Conservation (phyloP, 2,888 invertebrate genomes). For the Lycophotia porphyrea region DNA sequence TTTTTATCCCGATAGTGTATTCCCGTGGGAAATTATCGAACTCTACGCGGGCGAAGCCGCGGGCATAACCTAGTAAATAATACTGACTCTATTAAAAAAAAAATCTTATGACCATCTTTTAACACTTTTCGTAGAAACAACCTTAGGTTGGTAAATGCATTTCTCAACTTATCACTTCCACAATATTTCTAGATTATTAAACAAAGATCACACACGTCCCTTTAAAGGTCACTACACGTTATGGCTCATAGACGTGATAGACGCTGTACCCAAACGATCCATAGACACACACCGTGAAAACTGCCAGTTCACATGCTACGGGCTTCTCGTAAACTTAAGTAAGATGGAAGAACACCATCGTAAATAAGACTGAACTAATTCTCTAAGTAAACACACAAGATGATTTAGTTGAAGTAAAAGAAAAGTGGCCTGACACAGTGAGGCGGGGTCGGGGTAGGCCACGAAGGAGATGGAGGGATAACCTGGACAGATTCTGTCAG, state of each 20-base stretch:
- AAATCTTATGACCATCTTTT: not conserved
- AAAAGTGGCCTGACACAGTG: not conserved
- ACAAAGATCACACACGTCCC: not conserved
- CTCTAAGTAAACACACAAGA: slow-evolving; percentile 1
- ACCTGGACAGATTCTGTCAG: not conserved
- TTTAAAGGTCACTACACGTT: not conserved
- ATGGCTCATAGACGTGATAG: not conserved
- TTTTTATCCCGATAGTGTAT: too few relatives aligned
- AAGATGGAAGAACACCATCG: not conserved
- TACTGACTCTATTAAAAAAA: not conserved
- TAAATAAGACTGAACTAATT: slow-evolving; percentile 15
- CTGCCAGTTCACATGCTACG: slow-evolving; percentile 31
- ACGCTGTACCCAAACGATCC: not conserved
- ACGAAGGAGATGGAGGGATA: not conserved
- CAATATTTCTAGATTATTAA: not conserved
- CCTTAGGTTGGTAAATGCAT: not conserved
- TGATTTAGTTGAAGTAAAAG: not conserved
- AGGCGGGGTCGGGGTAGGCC: not conserved
- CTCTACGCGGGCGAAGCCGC: too few relatives aligned
- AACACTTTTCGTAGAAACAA: not conserved
- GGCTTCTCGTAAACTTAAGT: slow-evolving; percentile 17
- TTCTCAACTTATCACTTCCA: not conserved
- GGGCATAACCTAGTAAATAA: too few relatives aligned
- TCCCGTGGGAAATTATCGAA: too few relatives aligned
- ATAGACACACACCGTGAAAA: slow-evolving; percentile 13